A percentile compares a stretch with the other conserved stretches of the same genome.
phyloP scores from a whole-genome alignment of 1,140 invertebrate species.

The Rhizoglyphus robini region DNA sequence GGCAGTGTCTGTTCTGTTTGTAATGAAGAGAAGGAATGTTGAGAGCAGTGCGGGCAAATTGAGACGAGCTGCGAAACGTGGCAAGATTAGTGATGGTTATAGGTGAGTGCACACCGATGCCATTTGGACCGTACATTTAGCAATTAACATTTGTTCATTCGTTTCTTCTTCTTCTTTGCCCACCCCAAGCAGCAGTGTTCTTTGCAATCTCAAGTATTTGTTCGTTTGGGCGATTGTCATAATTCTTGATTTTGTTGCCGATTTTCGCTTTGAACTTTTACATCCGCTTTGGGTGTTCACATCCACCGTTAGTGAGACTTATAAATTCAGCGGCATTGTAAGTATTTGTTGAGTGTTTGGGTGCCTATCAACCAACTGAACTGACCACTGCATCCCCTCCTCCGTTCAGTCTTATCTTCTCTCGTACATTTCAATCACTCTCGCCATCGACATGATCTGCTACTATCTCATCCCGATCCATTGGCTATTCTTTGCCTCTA shows the following conservation, averaged over 20 bases:
- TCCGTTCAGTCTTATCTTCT: slow-evolving; percentile 81
- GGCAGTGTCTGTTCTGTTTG: slow-evolving; percentile 12
- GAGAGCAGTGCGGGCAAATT: slow-evolving; percentile 14
- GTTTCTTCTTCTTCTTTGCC: background rate
- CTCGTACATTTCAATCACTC: slow-evolving; percentile 93
- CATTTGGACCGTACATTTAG: background rate
- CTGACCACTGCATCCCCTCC: background rate
- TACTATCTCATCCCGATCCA: slow-evolving; percentile 98
- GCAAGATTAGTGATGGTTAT: slow-evolving; percentile 16
- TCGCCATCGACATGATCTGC: slow-evolving; percentile 97
- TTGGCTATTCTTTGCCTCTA: slow-evolving; percentile 93
- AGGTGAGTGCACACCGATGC: background rate
- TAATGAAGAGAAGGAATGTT: slow-evolving; percentile 22
- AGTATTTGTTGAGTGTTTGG: slow-evolving; percentile 37
- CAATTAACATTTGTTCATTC: background rate
- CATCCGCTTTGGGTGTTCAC: slow-evolving; percentile 97
- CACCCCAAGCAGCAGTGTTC: background rate
- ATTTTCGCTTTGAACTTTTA: slow-evolving; percentile 97
- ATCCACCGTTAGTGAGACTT: slow-evolving; percentile 91
- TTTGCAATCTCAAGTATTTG: slow-evolving; percentile 62
- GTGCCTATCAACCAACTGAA: background rate
- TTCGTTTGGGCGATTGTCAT: slow-evolving; percentile 89
- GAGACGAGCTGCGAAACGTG: slow-evolving; percentile 14
- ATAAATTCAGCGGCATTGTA: slow-evolving; percentile 96
- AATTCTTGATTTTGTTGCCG: slow-evolving; percentile 88